A percentile compares a stretch with the other conserved stretches of the same genome.
Conservation (phyloP, 2,888 invertebrate species). For the Malthinus flaveolus region DNA sequence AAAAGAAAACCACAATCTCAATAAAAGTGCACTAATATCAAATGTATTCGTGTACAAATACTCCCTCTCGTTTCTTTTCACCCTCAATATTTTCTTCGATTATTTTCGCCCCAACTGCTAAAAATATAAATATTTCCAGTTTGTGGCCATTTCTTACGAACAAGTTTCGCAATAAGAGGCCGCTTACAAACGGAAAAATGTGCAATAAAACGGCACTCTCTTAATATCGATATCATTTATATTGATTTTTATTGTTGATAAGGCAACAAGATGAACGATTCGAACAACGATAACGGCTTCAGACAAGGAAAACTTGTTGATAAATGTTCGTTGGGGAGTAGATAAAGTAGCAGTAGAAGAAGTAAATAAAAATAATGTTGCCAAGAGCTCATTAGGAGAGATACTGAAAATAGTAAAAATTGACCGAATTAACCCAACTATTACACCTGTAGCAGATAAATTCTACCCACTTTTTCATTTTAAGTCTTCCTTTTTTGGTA, state of each 20-base stretch:
- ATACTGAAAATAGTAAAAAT: too few species aligned
- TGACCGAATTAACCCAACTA: too few species aligned
- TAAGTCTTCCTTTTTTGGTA: too few species aligned
- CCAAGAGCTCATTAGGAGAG: too few species aligned
- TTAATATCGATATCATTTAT: slow-evolving; percentile 3
- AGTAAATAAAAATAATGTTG: too few species aligned
- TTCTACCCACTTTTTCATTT: too few species aligned
- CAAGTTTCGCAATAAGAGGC: neutral
- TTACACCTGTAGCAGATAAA: too few species aligned
- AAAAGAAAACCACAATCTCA: too few species aligned
- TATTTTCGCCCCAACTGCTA: neutral
- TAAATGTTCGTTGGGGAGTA: too few species aligned
- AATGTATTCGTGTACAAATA: too few species aligned
- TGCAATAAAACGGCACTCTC: slow-evolving; percentile 1
- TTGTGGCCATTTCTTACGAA: neutral
- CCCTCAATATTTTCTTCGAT: neutral
- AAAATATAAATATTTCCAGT: slow-evolving; percentile 1
- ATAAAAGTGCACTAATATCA: too few species aligned
- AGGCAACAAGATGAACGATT: neutral
- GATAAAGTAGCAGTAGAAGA: too few species aligned
- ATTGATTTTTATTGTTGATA: slow-evolving; percentile 1
- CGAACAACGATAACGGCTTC: neutral
- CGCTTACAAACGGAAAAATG: neutral
- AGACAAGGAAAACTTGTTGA: neutral
- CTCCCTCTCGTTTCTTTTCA: neutral